A percentile compares a stretch with the other conserved stretches of the same genome.
These are phyloP conservation scores for Chromis chromis DNA, from an alignment of 2,797 vertebrate genomes.

Conservation along the genomic window DNA sequence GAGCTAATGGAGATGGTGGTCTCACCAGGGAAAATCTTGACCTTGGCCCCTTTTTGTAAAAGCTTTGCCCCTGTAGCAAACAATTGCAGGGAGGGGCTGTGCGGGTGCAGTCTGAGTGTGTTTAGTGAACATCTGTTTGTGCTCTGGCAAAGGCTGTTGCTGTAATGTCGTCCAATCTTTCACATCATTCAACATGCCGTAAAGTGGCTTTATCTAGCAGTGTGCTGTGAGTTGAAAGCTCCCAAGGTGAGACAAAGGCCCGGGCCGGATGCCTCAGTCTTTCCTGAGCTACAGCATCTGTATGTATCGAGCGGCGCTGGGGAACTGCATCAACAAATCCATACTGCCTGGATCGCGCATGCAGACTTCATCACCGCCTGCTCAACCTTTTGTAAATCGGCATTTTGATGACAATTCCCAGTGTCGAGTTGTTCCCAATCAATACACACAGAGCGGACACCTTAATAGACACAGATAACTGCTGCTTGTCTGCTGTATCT, in stretches of 20 bases:
- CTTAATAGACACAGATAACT: conserved; percentile 87
- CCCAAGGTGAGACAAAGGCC: conserved; percentile 63
- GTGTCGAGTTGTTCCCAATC: conserved; percentile 88
- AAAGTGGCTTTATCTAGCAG: conserved; percentile 49
- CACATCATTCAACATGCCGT: conserved; percentile 65
- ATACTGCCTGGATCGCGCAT: conserved; percentile 57
- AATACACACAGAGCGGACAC: conserved; percentile 84
- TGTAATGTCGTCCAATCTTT: conserved; percentile 57
- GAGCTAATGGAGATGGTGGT: conserved; percentile 80
- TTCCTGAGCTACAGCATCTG: conserved; percentile 55
- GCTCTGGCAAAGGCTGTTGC: conserved; percentile 69
- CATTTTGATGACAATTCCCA: conserved; percentile 87
- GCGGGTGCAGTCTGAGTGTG: conserved; percentile 61
- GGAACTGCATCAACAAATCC: conserved; percentile 71
- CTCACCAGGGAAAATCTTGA: conserved; percentile 71
- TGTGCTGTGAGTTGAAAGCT: conserved; percentile 69
- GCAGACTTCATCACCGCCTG: conserved; percentile 67
- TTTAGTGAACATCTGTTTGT: conserved; percentile 74
- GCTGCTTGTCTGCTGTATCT: conserved; percentile 75
- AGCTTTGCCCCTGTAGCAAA: conserved; percentile 82
- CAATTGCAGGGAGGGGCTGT: conserved; percentile 62
- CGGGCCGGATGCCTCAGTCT: conserved; percentile 35
- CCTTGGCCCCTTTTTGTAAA: conserved; percentile 79
- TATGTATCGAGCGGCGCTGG: conserved; percentile 47
- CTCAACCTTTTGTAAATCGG: conserved; percentile 83